A percentile compares a stretch with the other conserved stretches of the same genome.
phyloP scores from a whole-genome alignment of 2,113 vertebrate species.

The Pseudopodoces humilis region DNA sequence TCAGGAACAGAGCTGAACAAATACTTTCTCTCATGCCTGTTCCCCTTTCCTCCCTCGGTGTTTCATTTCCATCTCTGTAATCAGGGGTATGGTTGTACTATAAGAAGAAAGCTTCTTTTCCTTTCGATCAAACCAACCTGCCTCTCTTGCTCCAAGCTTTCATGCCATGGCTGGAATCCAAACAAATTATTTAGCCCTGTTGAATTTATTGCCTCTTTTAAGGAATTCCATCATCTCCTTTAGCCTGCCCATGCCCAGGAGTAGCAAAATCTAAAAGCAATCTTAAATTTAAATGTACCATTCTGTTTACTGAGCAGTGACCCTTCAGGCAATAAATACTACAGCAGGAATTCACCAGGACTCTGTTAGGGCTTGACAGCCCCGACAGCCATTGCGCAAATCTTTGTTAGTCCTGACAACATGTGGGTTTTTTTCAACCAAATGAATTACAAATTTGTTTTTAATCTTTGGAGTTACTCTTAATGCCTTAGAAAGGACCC shows the following conservation, averaged over 20 bases:
- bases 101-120: background rate
- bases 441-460: conserved; percentile 59
- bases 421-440: background rate
- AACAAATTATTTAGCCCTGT: conserved; percentile 5
- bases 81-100: background rate
- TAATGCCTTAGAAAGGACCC: conserved; percentile 26
- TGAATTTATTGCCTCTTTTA: conserved; percentile 6
- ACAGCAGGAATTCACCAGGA: conserved; percentile 5
- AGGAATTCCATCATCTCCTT: conserved; percentile 19
- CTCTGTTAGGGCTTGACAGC: conserved; percentile 40
- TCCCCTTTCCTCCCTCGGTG: background rate
- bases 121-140: background rate
- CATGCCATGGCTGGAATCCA: background rate
- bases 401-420: conserved; percentile 50
- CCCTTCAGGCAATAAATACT: conserved; percentile 53
- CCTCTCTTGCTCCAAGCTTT: background rate
- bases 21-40: background rate
- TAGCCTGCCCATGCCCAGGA: background rate
- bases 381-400: background rate
- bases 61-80: background rate
- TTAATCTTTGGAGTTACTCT: conserved; percentile 31
- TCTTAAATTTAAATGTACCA: conserved; percentile 51
- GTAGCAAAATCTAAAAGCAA: conserved; percentile 16
- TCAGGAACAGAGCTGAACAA: background rate
- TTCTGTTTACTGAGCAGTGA: conserved; percentile 35